Evolutionary conservation across 2,888 invertebrate genomes (phyloP), one percentile per base, ranked within the genome.

Genomic region (Elmis aenea): DNA sequence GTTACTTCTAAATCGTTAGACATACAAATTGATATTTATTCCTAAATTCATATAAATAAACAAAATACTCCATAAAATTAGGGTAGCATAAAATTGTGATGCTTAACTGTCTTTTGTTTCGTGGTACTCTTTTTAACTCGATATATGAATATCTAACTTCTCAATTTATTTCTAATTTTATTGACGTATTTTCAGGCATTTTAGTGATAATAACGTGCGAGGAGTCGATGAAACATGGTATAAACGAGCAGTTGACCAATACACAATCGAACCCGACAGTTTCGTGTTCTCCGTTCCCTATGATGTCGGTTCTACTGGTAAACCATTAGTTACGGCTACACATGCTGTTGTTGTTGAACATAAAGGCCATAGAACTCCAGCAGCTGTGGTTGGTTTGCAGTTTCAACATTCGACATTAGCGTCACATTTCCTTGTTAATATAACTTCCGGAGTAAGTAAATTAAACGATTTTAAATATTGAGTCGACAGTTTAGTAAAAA

Each of bases 181-280:
- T 18, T 16, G 9, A 18, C 10, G 24, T 16, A 14, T 33, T 48
- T 63, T 18, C 68, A 91, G 91, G 13, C 83, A 83, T 62, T 92
- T 92, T 58, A 85, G 85, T 52, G 85, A 88, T 53, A 76, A 75
- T 40, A 83, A 90, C 61, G 77, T 81, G 1, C 73, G 85, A 44
- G 88, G 90, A 0, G 87, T 86, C 69, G 92, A 93, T 59, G 85
- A 87, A 39, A 78, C 87, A 18, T 93, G 92, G 91, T 93, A 92
- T 62, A 84, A 85, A 51, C 74, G 93, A 32, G 91, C 93, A 0
- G 88, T 93, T 1, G 92, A 93, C 62, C 91, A 92, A 55, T 86
- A 92, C 60, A 71, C 80, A 0, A 78, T 88, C 31, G 89, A 92
- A 54, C 85, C 85, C 1, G 87, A 90, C 55, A 89, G 91, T 62